A percentile compares a stretch with the other conserved stretches of the same genome.
These are phyloP conservation scores for Papilio dardanus DNA, from an alignment of 1,140 invertebrate genomes.

Conservation along the genomic window DNA sequence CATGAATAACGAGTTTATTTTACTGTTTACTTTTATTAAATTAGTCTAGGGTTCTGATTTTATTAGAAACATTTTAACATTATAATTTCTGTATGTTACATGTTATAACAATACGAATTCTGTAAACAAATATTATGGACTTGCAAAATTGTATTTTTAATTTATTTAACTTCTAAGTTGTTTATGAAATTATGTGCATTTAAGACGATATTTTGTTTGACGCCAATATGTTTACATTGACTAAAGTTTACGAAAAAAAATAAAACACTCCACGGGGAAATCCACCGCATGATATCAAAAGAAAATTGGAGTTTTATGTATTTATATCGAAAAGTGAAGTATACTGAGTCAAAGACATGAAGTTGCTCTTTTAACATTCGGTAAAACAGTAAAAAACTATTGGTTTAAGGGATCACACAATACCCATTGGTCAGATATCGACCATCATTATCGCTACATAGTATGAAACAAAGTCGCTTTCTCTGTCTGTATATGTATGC, in stretches of 20 bases:
- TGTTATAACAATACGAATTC: too few relatives aligned
- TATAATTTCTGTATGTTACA: neutral
- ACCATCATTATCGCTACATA: too few relatives aligned
- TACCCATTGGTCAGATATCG: too few relatives aligned
- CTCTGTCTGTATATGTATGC: too few relatives aligned
- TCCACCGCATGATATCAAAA: constrained; percentile 73
- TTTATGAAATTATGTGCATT: neutral
- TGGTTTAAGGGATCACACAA: too few relatives aligned
- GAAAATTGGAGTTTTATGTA: constrained; percentile 75
- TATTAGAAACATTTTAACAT: neutral
- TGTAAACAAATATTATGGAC: too few relatives aligned
- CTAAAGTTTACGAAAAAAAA: constrained; percentile 66
- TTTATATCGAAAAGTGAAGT: constrained; percentile 40
- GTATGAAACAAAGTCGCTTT: too few relatives aligned
- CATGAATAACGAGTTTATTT: constrained; percentile 14
- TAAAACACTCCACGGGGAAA: constrained; percentile 76
- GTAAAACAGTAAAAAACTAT: neutral
- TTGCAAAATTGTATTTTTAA: too few relatives aligned
- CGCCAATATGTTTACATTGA: constrained; percentile 60
- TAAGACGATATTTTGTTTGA: constrained; percentile 12
- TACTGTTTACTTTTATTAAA: constrained; percentile 19
- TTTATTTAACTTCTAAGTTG: neutral
- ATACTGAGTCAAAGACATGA: neutral
- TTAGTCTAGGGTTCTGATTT: neutral
- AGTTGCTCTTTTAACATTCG: neutral